Evolutionary conservation across 2,797 vertebrate species (phyloP), one percentile per base, ranked within the genome.

Genomic region (Anomalospiza imberbis): DNA sequence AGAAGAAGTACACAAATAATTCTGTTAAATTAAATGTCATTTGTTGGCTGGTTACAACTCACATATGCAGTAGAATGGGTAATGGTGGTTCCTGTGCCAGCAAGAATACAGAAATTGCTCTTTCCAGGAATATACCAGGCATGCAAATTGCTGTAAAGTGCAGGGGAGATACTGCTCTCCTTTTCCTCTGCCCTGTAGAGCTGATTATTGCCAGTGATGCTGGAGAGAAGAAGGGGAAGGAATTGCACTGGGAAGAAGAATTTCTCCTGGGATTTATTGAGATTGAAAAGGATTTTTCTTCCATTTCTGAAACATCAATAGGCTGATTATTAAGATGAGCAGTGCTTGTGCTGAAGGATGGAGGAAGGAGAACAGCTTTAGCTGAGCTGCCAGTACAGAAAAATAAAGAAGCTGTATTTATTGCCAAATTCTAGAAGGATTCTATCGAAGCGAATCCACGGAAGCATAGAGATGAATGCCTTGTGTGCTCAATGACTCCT

Each of bases 311-410:
- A 88, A 57, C 50, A 79, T 92, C 67, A 80, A 7, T 89, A 85
- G 89, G 65, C 92, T 91, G 80, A 77, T 91, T 94, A 82, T 72
- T 94, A 90, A 89, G 71, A 76, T 62, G 62, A 93, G 65, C 85
- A 48, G 78, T 51, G 47, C 75, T 87, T 85, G 29, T 87, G 47
- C 81, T 88, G 74, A 89, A 88, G 54, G 66, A 51, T 84, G 47
- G 58, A 68, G 61, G 42, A 91, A 68, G 47, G 57, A 89, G 82
- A 85, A 77, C 60, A 92, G 75, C 40, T 94, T 93, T 84, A 81
- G 78, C 77, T 81, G 80, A 90, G 79, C 75, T 96, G 89, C 54
- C 88, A 73, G 63, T 66, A 79, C 51, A 81, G 76, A 83, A 85
- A 88, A 95, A 82, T 79, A 85, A 74, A 83, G 68, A 73, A 92